Conservation (phyloP, 1,140 invertebrate genomes). For the Vanessa atalanta region DNA sequence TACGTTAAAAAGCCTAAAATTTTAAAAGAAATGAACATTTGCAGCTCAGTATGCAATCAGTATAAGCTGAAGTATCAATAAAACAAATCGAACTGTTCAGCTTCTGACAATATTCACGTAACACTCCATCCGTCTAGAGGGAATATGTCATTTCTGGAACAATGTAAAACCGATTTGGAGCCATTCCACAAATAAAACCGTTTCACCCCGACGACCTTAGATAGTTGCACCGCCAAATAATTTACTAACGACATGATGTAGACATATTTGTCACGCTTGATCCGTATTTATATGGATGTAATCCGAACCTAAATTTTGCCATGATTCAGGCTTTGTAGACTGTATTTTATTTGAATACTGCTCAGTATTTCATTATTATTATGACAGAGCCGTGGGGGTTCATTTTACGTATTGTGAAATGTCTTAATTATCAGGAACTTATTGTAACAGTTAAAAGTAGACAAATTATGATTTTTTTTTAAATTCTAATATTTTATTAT, state of each 20-base stretch:
- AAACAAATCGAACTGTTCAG: not conserved
- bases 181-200: conserved; percentile 1
- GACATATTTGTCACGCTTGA: conserved; percentile 17
- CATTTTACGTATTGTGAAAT: not conserved
- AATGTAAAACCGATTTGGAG: not conserved
- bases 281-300: conserved; percentile 7
- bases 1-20: not conserved
- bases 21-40: not conserved
- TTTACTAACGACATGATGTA: not conserved
- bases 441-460: not conserved
- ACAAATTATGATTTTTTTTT: no score
- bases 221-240: not conserved
- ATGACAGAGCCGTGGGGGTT: not conserved
- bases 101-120: not conserved
- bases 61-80: not conserved
- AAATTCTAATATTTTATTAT: no score
- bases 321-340: conserved; percentile 13
- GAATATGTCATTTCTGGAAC: conserved; percentile 6
- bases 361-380: conserved; percentile 7
- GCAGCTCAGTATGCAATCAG: not conserved
- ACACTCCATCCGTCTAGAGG: not conserved
- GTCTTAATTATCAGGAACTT: not conserved
- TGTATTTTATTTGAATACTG: conserved; percentile 18
- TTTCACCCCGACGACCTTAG: not conserved
- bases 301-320: conserved; percentile 12